Evolutionary conservation across 2,888 invertebrate species (phyloP).

Genomic region (Nipponacmea schrenckii): DNA sequence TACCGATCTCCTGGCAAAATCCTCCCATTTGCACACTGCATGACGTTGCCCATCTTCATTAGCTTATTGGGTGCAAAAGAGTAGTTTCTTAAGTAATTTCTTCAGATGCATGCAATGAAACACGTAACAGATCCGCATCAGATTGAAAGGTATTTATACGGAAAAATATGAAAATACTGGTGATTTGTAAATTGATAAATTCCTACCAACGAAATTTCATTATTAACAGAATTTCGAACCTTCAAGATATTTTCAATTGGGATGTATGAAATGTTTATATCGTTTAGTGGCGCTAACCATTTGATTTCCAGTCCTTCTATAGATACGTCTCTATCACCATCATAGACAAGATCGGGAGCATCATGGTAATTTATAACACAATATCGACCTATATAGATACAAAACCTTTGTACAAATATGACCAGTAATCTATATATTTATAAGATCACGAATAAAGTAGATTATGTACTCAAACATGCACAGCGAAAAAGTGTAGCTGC

Average conservation of each 20-base stretch:
- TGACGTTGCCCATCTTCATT: too few relatives aligned
- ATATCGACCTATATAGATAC: background rate
- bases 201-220: background rate
- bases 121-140: background rate
- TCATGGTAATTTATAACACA: constrained; percentile 11
- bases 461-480: too few relatives aligned
- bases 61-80: too few relatives aligned
- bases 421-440: too few relatives aligned
- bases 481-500: too few relatives aligned
- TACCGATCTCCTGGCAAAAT: too few relatives aligned
- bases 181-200: background rate
- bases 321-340: background rate
- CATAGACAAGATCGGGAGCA: background rate
- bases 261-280: constrained; percentile 7
- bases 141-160: background rate
- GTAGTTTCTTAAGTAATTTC: too few relatives aligned
- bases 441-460: too few relatives aligned
- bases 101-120: too few relatives aligned
- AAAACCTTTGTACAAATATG: too few relatives aligned
- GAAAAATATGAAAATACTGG: background rate
- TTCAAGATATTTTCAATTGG: constrained; percentile 6
- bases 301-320: constrained; percentile 11
- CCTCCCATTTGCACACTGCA: too few relatives aligned
- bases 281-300: constrained; percentile 10
- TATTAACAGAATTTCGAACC: background rate